Conservation (phyloP, 2,888 invertebrate species). For the Gymnocheta viridis region DNA sequence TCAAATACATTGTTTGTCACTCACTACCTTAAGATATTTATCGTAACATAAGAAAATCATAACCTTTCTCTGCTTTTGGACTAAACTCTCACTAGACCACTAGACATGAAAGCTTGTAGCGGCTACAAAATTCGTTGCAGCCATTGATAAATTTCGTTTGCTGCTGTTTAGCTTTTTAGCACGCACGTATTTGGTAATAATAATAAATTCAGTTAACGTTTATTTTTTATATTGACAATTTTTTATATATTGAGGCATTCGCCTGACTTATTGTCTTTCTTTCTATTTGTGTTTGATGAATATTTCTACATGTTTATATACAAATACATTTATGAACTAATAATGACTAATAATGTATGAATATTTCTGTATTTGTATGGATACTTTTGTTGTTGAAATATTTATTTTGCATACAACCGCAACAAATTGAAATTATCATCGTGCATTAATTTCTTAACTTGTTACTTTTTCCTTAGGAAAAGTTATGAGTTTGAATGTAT, state of each 20-base stretch:
- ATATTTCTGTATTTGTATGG: background rate
- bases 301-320: conserved; percentile 32
- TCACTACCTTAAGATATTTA: no score
- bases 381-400: conserved; percentile 8
- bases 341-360: background rate
- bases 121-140: background rate
- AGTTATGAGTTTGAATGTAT: background rate
- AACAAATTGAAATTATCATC: conserved; percentile 40
- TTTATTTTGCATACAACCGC: conserved; percentile 39
- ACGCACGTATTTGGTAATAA: conserved; percentile 76
- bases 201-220: conserved; percentile 74
- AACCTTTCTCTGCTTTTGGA: background rate
- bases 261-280: conserved; percentile 24
- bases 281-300: conserved; percentile 42
- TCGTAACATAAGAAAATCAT: no score
- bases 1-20: no score
- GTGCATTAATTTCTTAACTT: conserved; percentile 1
- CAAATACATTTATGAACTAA: background rate
- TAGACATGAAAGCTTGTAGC: no score
- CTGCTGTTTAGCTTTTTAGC: conserved; percentile 72
- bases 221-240: conserved; percentile 33
- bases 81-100: background rate
- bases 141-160: background rate
- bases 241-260: conserved; percentile 27
- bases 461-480: background rate